A percentile compares a stretch with the other conserved stretches of the same genome.
Evolutionary conservation across 64 coral and sea anemone species (phyloP).

Genomic region (Dendrophyllia cribrosa): DNA sequence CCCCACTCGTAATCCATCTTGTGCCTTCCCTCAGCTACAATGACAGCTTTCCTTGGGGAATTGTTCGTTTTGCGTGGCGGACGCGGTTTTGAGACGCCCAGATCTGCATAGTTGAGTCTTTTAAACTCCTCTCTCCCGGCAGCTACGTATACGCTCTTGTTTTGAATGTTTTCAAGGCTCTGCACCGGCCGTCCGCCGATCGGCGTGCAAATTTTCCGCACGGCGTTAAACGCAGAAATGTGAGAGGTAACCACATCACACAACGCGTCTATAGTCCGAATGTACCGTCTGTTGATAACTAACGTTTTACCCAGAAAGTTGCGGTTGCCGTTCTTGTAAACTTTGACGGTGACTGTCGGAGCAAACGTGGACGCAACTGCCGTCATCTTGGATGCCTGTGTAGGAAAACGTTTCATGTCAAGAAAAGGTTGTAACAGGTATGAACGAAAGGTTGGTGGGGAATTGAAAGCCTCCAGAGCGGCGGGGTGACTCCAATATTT

Average conservation of each 20-base stretch:
- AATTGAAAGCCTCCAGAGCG: too few relatives aligned
- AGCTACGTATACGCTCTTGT: constrained; percentile 72
- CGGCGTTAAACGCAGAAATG: constrained; percentile 64
- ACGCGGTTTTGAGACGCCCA: constrained; percentile 3
- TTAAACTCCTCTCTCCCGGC: constrained; percentile 76
- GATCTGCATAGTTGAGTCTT: constrained; percentile 75
- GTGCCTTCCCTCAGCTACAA: constrained; percentile 34
- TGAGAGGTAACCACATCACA: constrained; percentile 56
- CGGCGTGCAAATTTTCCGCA: constrained; percentile 79
- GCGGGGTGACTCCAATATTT: too few relatives aligned
- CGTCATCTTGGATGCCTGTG: constrained; percentile 8
- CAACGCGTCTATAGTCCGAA: constrained; percentile 67
- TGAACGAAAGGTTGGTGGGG: too few relatives aligned
- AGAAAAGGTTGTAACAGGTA: too few relatives aligned
- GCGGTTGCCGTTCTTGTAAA: constrained; percentile 83
- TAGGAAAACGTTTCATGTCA: neutral
- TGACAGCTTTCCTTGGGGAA: neutral
- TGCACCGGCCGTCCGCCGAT: constrained; percentile 57
- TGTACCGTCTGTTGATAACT: constrained; percentile 66
- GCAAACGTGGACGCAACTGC: neutral
- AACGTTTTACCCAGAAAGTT: constrained; percentile 80
- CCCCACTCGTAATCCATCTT: constrained; percentile 86
- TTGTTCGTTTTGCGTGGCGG: constrained; percentile 42
- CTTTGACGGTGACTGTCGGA: constrained; percentile 54
- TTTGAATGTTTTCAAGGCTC: constrained; percentile 52